Evolutionary conservation across 2,113 vertebrate species (phyloP).

Genomic region (Stegostoma tigrinum): DNA sequence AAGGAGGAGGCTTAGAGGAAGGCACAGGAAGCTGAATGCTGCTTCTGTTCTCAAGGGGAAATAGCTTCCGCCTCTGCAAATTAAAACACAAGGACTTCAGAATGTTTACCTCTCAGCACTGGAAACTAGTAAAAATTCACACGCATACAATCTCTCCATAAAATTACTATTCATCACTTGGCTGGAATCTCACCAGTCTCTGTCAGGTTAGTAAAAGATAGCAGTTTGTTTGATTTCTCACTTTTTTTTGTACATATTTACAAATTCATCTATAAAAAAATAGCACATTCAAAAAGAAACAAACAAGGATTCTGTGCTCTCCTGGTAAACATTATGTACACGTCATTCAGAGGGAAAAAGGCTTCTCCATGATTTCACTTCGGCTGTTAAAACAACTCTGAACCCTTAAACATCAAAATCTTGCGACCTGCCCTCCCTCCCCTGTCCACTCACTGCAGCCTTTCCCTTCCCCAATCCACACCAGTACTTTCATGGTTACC

Average conservation of each 20-base stretch:
- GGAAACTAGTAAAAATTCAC: constrained; percentile 37
- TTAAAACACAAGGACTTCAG: constrained; percentile 31
- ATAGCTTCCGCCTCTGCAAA: constrained; percentile 22
- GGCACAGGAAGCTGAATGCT: neutral
- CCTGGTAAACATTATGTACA: constrained; percentile 33
- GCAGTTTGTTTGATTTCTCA: constrained; percentile 49
- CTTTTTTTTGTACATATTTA: constrained; percentile 85
- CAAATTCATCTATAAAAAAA: constrained; percentile 97
- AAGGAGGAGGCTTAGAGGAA: neutral
- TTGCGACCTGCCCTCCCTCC: constrained; percentile 42
- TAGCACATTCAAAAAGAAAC: constrained; percentile 66
- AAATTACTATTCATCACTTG: constrained; percentile 55
- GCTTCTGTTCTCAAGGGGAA: constrained; percentile 22
- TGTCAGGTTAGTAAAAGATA: constrained; percentile 89
- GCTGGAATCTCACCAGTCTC: constrained; percentile 23
- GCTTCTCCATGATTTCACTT: constrained; percentile 35
- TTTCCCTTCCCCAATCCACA: constrained; percentile 59
- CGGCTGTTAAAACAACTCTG: constrained; percentile 15
- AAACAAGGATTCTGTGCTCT: constrained; percentile 45
- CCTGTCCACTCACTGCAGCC: constrained; percentile 39
- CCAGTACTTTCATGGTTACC: constrained; percentile 67
- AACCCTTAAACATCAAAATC: constrained; percentile 49
- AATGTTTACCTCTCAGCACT: constrained; percentile 34
- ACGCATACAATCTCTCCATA: constrained; percentile 49
- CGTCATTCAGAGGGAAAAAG: constrained; percentile 18